Evolutionary conservation across 2,888 invertebrate genomes (phyloP), one percentile per base, ranked within the genome.

Genomic region (Hyles lineata): DNA sequence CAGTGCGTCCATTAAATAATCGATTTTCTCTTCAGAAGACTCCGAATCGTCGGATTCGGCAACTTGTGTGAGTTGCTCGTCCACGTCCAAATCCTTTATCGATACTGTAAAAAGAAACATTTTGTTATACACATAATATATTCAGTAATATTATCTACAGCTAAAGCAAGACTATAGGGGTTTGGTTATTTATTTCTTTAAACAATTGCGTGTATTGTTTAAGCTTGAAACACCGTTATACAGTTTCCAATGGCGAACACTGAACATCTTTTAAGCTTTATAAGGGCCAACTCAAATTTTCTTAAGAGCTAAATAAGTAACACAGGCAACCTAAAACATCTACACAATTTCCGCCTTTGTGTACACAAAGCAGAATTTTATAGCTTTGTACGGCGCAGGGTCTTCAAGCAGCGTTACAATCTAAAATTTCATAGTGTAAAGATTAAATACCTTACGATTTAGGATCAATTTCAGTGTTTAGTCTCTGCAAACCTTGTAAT

Each of bases 21-120:
- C 97, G 0, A 97, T 90, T 75, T 97, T 96, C 79, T 97, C 97
- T 83, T 98, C 98, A 1, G 97, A 86, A 5, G 86, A 95, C 81
- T 98, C 98, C 0, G 97, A 97, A 83, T 98, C 98, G 76, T 98
- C 98, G 0, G 97, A 97, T 85, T 98, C 98, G 55, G 96, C 96
- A 19, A 97, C 95, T 23, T 97, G 97, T 0, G 97, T 96, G 67
- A 97, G 86, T 76, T 95, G 95, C 69, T 90, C 90, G 63, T 88
- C 91, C 50, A 85, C 82, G 61, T 89, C 87, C 35, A 89, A 77
- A 59, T 86, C 87, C 79, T 86, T 87, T 59, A 86, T 77, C 15
- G 81, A 76, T 73, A 86, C 87, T 85, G 79, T 8, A 75, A 79
- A 71, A 67, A 70, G 74, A 70, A 74, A 11, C 2, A 19, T 17